These are phyloP conservation scores for Corythornis cristatus DNA, from an alignment of 2,113 vertebrate species.

Conservation along the genomic window DNA sequence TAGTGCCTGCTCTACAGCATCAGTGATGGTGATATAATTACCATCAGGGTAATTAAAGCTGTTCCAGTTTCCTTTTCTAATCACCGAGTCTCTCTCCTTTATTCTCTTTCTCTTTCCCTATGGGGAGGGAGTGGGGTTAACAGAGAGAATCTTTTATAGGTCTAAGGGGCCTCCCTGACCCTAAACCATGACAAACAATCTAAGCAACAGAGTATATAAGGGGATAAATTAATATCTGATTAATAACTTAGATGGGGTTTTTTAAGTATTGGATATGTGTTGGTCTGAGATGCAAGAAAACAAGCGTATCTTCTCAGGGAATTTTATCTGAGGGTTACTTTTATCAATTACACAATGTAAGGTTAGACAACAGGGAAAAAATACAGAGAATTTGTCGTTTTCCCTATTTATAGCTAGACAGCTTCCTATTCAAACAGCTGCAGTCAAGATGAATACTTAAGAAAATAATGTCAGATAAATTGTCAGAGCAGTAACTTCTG, in stretches of 20 bases:
- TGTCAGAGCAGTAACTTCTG: neutral
- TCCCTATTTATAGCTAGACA: neutral
- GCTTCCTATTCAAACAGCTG: neutral
- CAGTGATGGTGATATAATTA: no score
- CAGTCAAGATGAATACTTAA: neutral
- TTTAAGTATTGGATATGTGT: neutral
- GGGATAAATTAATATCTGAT: conserved; percentile 10
- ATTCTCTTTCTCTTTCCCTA: no score
- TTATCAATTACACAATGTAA: neutral
- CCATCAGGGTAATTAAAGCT: no score
- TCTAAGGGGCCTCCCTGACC: no score
- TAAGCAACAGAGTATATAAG: neutral
- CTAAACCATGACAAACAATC: neutral
- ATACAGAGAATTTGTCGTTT: neutral
- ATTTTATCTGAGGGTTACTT: neutral
- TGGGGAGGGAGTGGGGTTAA: no score
- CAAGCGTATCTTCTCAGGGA: neutral
- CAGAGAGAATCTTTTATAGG: no score
- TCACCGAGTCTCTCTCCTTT: no score
- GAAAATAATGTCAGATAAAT: neutral
- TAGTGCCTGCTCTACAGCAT: no score
- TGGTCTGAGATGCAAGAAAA: neutral
- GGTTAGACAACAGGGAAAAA: neutral
- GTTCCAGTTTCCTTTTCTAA: no score
- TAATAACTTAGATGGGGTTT: neutral